These are phyloP conservation scores for Gila robusta DNA, from an alignment of 2,797 vertebrate species.

Conservation along the genomic window DNA sequence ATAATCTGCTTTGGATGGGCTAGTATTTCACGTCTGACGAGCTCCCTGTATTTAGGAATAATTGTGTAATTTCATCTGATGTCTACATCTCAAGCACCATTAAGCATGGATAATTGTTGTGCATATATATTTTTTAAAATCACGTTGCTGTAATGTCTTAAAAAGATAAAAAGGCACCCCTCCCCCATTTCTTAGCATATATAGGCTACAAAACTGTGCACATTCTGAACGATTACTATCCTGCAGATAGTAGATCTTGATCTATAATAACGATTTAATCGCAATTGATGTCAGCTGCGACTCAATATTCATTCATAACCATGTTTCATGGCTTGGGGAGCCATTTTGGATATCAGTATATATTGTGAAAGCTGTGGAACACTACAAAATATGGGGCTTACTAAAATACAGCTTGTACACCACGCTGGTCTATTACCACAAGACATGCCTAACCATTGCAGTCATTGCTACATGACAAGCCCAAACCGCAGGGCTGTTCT, in stretches of 20 bases:
- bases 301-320: conserved; percentile 74
- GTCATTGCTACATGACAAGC: conserved; percentile 30
- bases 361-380: conserved; percentile 66
- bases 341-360: conserved; percentile 78
- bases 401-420: conserved; percentile 48
- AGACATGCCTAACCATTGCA: conserved; percentile 50
- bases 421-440: conserved; percentile 41
- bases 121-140: background rate
- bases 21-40: conserved; percentile 8
- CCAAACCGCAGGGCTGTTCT: conserved; percentile 31
- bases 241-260: conserved; percentile 53
- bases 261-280: conserved; percentile 55
- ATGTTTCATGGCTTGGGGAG: conserved; percentile 65
- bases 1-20: conserved; percentile 10
- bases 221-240: conserved; percentile 51
- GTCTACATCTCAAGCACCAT: conserved; percentile 3
- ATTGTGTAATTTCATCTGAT: background rate
- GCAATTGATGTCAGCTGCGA: conserved; percentile 46
- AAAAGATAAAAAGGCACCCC: conserved; percentile 32
- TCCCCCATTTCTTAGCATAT: conserved; percentile 49
- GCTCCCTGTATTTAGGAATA: conserved; percentile 19
- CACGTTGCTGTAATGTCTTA: background rate
- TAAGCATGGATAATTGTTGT: background rate
- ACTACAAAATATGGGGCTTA: conserved; percentile 61
- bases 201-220: conserved; percentile 24